Conservation (phyloP, 2,888 invertebrate species). For the Drosophila peninsularis region DNA sequence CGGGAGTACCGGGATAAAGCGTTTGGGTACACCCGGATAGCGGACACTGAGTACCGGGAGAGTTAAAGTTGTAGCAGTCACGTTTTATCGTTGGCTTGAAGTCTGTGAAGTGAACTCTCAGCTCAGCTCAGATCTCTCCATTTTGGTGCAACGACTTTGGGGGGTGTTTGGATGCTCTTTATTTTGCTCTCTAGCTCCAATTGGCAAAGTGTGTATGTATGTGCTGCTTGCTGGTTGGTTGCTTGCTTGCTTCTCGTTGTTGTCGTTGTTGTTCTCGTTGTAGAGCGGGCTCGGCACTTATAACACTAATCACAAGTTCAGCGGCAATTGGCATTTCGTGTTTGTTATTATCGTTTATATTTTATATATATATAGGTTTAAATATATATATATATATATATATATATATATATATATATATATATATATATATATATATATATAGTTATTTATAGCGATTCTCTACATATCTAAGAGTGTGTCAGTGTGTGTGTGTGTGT, state of each 20-base stretch:
- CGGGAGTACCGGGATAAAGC: constrained; percentile 37
- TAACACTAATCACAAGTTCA: constrained; percentile 65
- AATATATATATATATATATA: constrained; percentile 11
- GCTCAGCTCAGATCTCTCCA: constrained; percentile 69
- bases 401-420: not conserved
- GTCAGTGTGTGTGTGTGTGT: constrained; percentile 9
- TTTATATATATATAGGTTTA: not conserved
- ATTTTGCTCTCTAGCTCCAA: constrained; percentile 46
- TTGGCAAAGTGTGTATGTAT: constrained; percentile 54
- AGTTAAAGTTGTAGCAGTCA: constrained; percentile 53
- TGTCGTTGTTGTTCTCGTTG: constrained; percentile 37
- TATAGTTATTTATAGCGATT: constrained; percentile 16
- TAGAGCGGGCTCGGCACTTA: constrained; percentile 47
- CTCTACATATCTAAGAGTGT: constrained; percentile 15
- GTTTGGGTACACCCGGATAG: constrained; percentile 40
- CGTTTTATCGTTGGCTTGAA: constrained; percentile 45
- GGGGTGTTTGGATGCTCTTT: constrained; percentile 47
- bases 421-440: no score
- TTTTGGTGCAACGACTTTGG: constrained; percentile 36
- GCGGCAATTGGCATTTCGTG: constrained; percentile 52
- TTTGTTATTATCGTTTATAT: not conserved
- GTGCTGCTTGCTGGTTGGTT: constrained; percentile 43
- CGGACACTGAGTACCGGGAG: constrained; percentile 42
- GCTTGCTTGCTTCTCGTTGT: constrained; percentile 24
- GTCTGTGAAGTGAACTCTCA: constrained; percentile 53